Base-by-base conservation (phyloP, 2,888 invertebrate species). In the Stenichneumon culpator region DNA sequence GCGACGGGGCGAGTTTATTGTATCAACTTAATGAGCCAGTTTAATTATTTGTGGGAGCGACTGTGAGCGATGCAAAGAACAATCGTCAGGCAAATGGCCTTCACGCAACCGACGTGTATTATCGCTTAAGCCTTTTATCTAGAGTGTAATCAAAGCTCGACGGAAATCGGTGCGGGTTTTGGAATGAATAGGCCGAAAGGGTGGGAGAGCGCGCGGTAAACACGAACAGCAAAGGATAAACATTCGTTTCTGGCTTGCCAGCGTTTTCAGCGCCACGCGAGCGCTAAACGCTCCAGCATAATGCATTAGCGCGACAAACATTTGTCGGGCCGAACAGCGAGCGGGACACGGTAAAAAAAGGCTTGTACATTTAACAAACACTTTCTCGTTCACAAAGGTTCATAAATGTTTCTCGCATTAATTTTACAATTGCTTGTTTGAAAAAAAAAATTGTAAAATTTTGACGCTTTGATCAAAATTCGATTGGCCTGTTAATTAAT, bases 121-220 rank as follows among this genome's bases (percentile, higher is more conserved):
- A 89, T 88, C 87, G 87, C 73, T 73, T 89, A 91, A 91, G 91
- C 91, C 88, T 90, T 91, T 91, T 91, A 92, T 92, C 92, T 88
- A 89, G 86, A 87, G 83, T 82, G 87, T 87, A 90, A 86, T 84
- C 72, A 84, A 25, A 72, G 47, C 75, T 22, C 57, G 67, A 72
- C 50, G 69, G 82, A 72, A 82, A 74, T 81, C 50, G 78, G 50
- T 39, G 54, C 11, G n/a, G 50, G 28, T 67, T 6, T 32, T 63
- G 36, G 50, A 25, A 36, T 25, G n/a, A 39, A 63, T 4, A n/a
- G 68, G 22, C 44, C 14, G 14, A 14, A 50, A 72, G 68, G 52
- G 68, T 28, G 25, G 67, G 70, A 65, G 47, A 69, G 44, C 28
- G 54, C 25, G 75, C 19, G 75, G 47, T n/a, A 50, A 67, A 67